Evolutionary conservation across 2,888 invertebrate species (phyloP), one percentile per base, ranked within the genome.

Genomic region (Hypena proboscidalis): DNA sequence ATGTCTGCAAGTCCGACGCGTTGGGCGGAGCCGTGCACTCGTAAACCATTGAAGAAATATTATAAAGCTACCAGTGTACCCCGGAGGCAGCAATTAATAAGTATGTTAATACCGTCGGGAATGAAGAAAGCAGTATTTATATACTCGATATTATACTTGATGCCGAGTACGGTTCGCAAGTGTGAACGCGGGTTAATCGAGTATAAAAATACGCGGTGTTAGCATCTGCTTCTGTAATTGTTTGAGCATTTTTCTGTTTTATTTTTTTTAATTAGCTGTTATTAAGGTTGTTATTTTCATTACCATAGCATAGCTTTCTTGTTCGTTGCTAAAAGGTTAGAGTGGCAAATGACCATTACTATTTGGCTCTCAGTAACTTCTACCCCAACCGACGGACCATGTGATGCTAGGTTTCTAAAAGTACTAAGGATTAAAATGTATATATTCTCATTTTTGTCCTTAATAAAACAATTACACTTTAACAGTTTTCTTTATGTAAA

Each of bases 61-160:
- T 82, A 84, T 82, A 70, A 76, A 64, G 84, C 87, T 85, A 85
- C 88, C 85, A 85, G 74, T 69, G 73, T 75, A 80, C 84, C 87
- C 85, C 79, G 72, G 77, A 72, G 89, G 86, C 85, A 75, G 66
- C 78, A 79, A 85, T 87, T 87, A 87, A 86, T 88, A 85, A 84
- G 83, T 82, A 83, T 84, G 85, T 85, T 87, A 86, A 85, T 88
- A 80, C 56, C 62, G 54, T 54, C 53, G 55, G 52, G 67, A 67
- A 65, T 60, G 67, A 67, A 60, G 64, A 69, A 64, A 64, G 53
- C 52, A 64, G 65, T 64, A 64, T 64, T 64, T 65, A 66, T 59
- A 60, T 60, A 59, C 58, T 60, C 52, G 53, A 69, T 60, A 58
- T 59, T 59, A 73, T 62, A 59, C 55, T 51, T 58, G 61, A 62